These are phyloP conservation scores for Vollenhovia emeryi DNA, from an alignment of 1,140 invertebrate genomes.

Conservation along the genomic window DNA sequence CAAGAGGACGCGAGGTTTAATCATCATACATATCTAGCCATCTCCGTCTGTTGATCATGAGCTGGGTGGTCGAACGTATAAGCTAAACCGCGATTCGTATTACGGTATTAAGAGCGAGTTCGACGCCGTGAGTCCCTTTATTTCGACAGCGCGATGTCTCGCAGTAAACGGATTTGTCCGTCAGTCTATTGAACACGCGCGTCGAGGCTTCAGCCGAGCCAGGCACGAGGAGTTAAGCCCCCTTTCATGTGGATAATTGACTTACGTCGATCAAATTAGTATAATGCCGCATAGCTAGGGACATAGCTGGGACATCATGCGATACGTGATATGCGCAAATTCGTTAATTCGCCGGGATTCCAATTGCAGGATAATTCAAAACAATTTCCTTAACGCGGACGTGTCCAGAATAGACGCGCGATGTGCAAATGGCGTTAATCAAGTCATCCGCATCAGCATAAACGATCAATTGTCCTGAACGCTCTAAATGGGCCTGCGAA, in stretches of 20 bases:
- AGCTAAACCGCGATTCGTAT: conserved; percentile 2
- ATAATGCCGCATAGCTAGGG: conserved; percentile 30
- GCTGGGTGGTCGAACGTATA: not conserved
- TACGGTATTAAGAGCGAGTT: conserved; percentile 44
- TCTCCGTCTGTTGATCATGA: conserved; percentile 11
- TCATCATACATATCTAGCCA: not conserved
- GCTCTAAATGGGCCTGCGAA: not conserved
- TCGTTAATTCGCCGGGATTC: not conserved
- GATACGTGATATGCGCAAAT: not conserved
- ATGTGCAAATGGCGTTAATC: not conserved
- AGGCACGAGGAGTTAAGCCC: conserved; percentile 50
- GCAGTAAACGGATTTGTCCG: conserved; percentile 57
- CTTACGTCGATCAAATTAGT: conserved; percentile 57
- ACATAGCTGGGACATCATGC: not conserved
- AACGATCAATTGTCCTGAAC: not conserved
- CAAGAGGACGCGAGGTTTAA: not conserved
- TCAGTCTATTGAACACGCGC: conserved; percentile 43
- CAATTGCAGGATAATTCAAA: not conserved
- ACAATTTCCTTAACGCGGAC: not conserved
- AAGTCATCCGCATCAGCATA: not conserved
- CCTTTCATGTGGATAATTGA: conserved; percentile 56
- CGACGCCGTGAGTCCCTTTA: conserved; percentile 35
- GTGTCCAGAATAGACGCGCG: not conserved
- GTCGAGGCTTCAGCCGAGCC: conserved; percentile 37
- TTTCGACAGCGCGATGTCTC: conserved; percentile 47